Evolutionary conservation across 1,140 invertebrate species (phyloP), one percentile per base, ranked within the genome.

Genomic region (Aphidius ervi): DNA sequence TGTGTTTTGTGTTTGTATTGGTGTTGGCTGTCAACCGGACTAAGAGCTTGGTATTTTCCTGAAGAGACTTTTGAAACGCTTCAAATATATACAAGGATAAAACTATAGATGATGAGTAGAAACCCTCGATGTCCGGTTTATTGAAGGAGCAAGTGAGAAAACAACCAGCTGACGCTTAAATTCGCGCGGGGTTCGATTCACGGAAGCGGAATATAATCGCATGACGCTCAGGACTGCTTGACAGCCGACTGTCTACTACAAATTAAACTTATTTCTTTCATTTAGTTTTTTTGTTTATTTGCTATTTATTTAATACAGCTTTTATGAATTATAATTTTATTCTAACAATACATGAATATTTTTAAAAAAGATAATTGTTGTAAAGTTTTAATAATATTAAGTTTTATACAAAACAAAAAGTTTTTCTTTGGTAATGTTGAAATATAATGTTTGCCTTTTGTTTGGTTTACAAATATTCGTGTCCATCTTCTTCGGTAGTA

Each of bases 191-290:
- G 77, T 79, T 77, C 73, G 72, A 69, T 79, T 72, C 76, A 76
- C 68, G 70, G 75, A 80, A 76, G 76, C 73, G 78, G 77, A 79
- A 80, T 76, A 74, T 78, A 79, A 80, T 79, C 73, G 77, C 68
- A 66, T 23, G 49, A 9, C 49, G 67, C 70, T 66, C 67, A 65
- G 69, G 68, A 70, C 41, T 69, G 67, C 61, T 68, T 74, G 70
- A 73, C 70, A 72, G 73, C 67, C 63, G 49, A 31, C 23, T 31
- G 23, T 31, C 23, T 31, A 31, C 23, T 31, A 3, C 23, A 31
- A 31, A 31, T 31, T 31, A 1, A 31, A 31, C 23, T 31, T 31
- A 31, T 31, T 4, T 31, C 4, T 31, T 31, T 31, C 23, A 5
- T 8, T 47, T 16, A 9, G 6, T 47, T 47, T 47, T 47, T 10